phyloP scores from a whole-genome alignment of 2,888 invertebrate species.

The Lissonota sp. region DNA sequence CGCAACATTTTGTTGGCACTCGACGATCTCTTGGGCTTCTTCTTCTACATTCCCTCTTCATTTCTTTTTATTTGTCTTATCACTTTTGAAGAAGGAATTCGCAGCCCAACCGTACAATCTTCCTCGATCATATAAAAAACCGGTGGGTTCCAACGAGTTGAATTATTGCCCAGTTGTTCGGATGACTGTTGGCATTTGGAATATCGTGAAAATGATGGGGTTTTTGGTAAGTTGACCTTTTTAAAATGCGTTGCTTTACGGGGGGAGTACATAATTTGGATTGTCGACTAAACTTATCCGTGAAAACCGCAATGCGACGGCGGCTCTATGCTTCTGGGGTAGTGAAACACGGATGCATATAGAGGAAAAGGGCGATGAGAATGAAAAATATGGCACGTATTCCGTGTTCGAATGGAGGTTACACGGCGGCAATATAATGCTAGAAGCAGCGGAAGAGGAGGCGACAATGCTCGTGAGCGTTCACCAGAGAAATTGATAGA shows the following conservation, averaged over 20 bases:
- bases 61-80: background rate
- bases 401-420: background rate
- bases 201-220: too few relatives aligned
- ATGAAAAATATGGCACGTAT: background rate
- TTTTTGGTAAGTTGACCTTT: too few relatives aligned
- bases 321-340: background rate
- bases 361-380: background rate
- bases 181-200: too few relatives aligned
- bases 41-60: background rate
- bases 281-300: too few relatives aligned
- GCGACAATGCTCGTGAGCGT: conserved; percentile 4
- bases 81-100: background rate
- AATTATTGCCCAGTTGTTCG: too few relatives aligned
- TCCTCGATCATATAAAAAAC: too few relatives aligned
- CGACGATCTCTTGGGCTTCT: background rate
- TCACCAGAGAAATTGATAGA: conserved; percentile 36
- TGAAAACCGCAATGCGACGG: conserved; percentile 14
- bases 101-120: too few relatives aligned
- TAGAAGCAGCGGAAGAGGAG: conserved; percentile 24
- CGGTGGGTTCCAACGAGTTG: too few relatives aligned
- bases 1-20: conserved; percentile 30
- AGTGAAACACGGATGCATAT: conserved; percentile 1
- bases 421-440: background rate
- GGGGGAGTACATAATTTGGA: too few relatives aligned
- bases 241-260: too few relatives aligned